phyloP scores from a whole-genome alignment of 2,113 vertebrate genomes.

The Ploceus nigricollis region DNA sequence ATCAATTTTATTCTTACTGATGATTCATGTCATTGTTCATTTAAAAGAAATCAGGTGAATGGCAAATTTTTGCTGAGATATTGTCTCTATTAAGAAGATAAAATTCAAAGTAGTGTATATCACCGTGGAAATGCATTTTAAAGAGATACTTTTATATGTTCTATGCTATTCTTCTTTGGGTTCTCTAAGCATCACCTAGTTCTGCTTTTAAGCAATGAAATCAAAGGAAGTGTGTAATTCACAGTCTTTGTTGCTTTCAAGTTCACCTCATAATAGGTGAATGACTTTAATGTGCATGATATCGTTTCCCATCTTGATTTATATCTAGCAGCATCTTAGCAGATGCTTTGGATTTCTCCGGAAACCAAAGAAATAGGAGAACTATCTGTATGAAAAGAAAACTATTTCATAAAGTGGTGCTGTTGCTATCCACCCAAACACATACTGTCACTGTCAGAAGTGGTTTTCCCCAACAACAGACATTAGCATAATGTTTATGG shows the following conservation, averaged over 20 bases:
- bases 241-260: neutral
- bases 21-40: neutral
- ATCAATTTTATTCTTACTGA: slow-evolving; percentile 8
- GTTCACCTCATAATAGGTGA: neutral
- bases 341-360: slow-evolving; percentile 7
- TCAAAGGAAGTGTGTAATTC: neutral
- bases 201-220: neutral
- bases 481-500: slow-evolving; percentile 66
- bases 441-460: slow-evolving; percentile 6
- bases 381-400: neutral
- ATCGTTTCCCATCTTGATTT: neutral
- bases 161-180: neutral
- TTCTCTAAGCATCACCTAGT: neutral
- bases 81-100: neutral
- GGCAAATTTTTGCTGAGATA: neutral
- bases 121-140: neutral
- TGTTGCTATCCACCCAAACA: slow-evolving; percentile 44
- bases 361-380: neutral
- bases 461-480: neutral
- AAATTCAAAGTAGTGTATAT: neutral
- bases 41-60: neutral
- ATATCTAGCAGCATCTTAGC: neutral
- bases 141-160: neutral
- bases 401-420: neutral
- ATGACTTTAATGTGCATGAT: neutral